These are phyloP conservation scores for Aphis gossypii DNA, from an alignment of 1,140 invertebrate genomes.

Conservation along the genomic window DNA sequence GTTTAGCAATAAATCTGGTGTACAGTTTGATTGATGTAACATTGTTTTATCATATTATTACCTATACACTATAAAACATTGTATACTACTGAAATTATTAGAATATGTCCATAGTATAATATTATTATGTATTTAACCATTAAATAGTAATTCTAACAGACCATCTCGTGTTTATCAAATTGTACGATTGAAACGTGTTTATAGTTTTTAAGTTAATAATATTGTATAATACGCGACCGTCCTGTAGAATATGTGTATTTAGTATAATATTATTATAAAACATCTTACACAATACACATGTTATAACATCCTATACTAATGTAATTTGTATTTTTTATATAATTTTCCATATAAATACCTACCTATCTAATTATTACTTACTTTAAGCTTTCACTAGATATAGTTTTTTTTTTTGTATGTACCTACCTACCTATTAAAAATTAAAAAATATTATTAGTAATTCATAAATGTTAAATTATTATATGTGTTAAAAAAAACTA, in stretches of 20 bases:
- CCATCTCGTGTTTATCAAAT: not conserved
- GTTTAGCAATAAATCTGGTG: not conserved
- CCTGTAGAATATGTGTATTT: not conserved
- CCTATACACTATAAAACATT: not conserved
- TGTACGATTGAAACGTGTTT: not conserved
- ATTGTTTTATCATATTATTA: not conserved
- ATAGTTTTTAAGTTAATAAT: not conserved
- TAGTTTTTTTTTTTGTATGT: not conserved
- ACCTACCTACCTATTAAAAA: not conserved
- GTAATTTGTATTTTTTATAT: not conserved
- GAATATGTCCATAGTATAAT: not conserved
- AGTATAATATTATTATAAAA: not conserved
- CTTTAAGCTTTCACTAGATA: not conserved
- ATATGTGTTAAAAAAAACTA: not conserved
- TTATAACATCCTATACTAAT: not conserved
- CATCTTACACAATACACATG: not conserved
- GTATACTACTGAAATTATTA: not conserved
- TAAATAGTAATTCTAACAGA: not conserved
- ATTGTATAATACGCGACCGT: not conserved
- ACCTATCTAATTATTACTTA: not conserved
- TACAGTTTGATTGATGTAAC: not conserved
- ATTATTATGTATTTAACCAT: not conserved
- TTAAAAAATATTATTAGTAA: not conserved
- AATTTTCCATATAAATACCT: not conserved
- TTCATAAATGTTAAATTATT: not conserved